phyloP scores from a whole-genome alignment of 2,888 invertebrate species.

The Anoncus sp. region DNA sequence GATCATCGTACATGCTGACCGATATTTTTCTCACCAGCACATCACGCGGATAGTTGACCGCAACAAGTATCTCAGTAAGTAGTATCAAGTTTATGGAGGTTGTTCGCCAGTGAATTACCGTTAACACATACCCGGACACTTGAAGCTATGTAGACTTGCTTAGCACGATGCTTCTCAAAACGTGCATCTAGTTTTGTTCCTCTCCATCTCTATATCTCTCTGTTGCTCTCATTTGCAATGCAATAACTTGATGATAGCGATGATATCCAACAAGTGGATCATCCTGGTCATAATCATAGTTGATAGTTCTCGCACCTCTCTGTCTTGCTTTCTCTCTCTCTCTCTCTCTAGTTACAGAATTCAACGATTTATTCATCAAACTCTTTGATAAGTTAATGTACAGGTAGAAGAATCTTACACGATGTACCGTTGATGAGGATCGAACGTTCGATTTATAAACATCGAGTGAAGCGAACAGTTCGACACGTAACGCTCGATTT shows the following conservation, averaged over 20 bases:
- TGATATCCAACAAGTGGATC: constrained; percentile 29
- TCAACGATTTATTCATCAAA: constrained; percentile 10
- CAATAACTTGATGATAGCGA: constrained; percentile 27
- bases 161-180: constrained; percentile 48
- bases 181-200: constrained; percentile 41
- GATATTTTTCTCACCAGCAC: background rate
- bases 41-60: background rate
- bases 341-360: constrained; percentile 6
- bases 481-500: constrained; percentile 50
- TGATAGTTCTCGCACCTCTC: background rate
- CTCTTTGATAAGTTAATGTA: constrained; percentile 25
- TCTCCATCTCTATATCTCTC: background rate
- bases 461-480: background rate
- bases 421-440: constrained; percentile 54
- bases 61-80: constrained; percentile 21
- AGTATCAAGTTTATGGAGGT: constrained; percentile 50
- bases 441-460: constrained; percentile 46
- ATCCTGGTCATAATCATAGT: constrained; percentile 17
- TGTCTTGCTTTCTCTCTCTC: background rate
- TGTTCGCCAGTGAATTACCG: constrained; percentile 49
- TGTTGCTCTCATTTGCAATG: constrained; percentile 9
- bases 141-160: constrained; percentile 12
- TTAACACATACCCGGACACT: constrained; percentile 37
- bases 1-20: background rate
- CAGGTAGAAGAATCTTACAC: constrained; percentile 32